Base-by-base conservation (phyloP, 1,140 invertebrate genomes). In the Solenopsis fugax region DNA sequence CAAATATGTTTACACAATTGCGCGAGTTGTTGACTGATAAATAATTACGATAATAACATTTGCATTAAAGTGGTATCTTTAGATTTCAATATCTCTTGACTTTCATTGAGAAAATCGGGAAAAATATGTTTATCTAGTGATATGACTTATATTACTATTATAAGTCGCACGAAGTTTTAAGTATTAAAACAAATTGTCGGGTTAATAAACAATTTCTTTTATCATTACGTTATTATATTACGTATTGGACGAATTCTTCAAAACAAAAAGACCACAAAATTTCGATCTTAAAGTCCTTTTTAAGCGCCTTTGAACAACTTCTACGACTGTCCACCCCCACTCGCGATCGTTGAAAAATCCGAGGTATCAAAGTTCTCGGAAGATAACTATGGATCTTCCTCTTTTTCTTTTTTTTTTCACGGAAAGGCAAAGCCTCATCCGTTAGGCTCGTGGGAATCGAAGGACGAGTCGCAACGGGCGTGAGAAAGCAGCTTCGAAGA, bases 401-500 rank as follows among this genome's bases (percentile, higher is more conserved):
- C 29, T 16, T 62, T 82, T 50, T 52, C 64, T 48, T 67, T 78
- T 73, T 78, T 73, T 69, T 64, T 56, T 84, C 85, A 4, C 34
- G 69, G 71, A 89, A 86, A 87, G 86, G 72, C 82, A 82, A 84
- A 72, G 75, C 48, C 37, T 77, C 45, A 64, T 87, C 73, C 65
- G 82, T 84, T 77, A 50, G 86, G 73, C 76, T 87, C 93, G 93
- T 91, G 90, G 89, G 90, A 91, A 91, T 86, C 60, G 77, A 85
- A 69, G 76, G 72, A 90, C 72, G 85, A 73, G 85, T 88, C 76
- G 86, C 85, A 69, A 85, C 75, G 81, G 82, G 86, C 90, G 92
- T 95, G 94, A 95, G 94, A 95, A 95, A 93, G 90, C 91, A 87
- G 90, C 90, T 89, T 72, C 90, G 78, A 88, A 84, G 91, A 91